Base-by-base conservation (phyloP, 2,113 vertebrate genomes). In the Hippocampus mohnikei region DNA sequence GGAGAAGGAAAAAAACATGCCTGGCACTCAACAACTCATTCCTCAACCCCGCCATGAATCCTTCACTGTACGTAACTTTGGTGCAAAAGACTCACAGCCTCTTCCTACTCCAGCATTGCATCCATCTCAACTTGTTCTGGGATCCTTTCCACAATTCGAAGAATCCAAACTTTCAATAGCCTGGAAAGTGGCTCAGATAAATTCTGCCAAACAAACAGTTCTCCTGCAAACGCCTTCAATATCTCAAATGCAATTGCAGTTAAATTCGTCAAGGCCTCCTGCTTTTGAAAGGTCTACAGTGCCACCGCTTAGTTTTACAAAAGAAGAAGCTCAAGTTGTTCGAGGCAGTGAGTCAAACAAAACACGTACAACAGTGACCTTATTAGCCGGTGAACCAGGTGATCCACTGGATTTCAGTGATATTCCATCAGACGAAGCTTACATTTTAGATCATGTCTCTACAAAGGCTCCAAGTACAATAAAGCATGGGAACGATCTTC, bases 1-100 rank as follows among this genome's bases (percentile, higher is more conserved):
- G 67, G 82, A 80, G 65, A 85, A 73, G 71, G 71, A 73, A 67
- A 72, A 67, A 67, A 72, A 67, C 68, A 84, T 79, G 67, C 84
- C 72, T 52, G 72, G 71, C 76, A 64, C 55, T 27, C 83, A 73
- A 70, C n/a, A 70, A 77, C 67, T 80, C 29, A 71, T 67, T 78
- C 52, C 70, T 56, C 55, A 84, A 70, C 71, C 78, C 60, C 76
- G 66, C 40, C 67, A 70, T 67, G 74, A 75, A 74, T 33, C 75
- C 37, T 58, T 65, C 18, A 70, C 29, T 20, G 74, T 64, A 13
- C 77, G 69, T 48, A 68, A 79, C 61, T 25, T 73, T 21, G 50
- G 67, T 58, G 40, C 9, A 53, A 67, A 75, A 42, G 71, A 74
- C 62, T 41, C 74, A 68, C 42, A 73, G 46, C 67, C 78, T 69